Evolutionary conservation across 2,888 invertebrate genomes (phyloP), one percentile per base, ranked within the genome.

Genomic region (Patella depressa): DNA sequence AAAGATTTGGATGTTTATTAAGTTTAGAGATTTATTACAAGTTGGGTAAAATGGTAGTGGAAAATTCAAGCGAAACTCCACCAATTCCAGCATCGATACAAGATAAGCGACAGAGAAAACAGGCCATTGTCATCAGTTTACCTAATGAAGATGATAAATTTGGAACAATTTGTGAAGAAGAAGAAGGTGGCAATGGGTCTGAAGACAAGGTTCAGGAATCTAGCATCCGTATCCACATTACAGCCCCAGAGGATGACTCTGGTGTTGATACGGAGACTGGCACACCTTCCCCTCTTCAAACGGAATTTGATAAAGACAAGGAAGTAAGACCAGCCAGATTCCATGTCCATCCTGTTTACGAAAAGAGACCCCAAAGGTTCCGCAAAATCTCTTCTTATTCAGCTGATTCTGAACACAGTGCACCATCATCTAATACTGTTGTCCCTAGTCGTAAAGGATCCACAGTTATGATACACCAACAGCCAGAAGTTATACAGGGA

Each of bases 361-460:
- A 65, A 69, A 34, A 59, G n/a, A 69, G 74, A 34, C 59, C 53
- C 2, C 24, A 59, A 19, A 69, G 69, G 17, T 69, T 53, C 4
- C 59, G 74, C 5, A 74, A 74, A 17, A 34, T n/a, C 19, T 74
- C 74, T 9, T 34, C 53, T 12, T 74, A 74, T 69, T 74, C 74
- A n/a, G 65, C 53, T 29, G 74, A 69, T 12, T 65, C 59, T 45
- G 74, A 74, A 24, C 59, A 55, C 14, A 55, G 74, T 65, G 34
- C n/a, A 17, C 59, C 53, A 5, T 29, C 74, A 11, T 45, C 45
- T 45, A n/a, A 34, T 14, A 65, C 53, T 3, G 53, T 59, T 15
- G 76, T 76, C 12, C 79, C 76, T 12, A 79, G 75, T 70, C 55
- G 77, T 15, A 79, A 79, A 69, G 72, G 59, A 9, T 79, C 79